Conservation (phyloP, 2,888 invertebrate genomes). For the Ischnura elegans region DNA sequence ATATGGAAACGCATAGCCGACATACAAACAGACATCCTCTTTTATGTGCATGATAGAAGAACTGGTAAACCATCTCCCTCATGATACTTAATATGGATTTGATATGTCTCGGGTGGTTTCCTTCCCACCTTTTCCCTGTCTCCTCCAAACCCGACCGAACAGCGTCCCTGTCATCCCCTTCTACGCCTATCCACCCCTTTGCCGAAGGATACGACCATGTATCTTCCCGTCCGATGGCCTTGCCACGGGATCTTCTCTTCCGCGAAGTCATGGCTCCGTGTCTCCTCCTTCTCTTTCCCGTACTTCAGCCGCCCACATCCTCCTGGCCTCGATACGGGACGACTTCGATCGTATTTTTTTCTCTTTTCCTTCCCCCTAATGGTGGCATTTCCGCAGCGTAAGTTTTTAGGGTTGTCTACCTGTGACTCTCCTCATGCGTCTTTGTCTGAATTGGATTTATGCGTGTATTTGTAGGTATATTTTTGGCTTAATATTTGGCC, state of each 20-base stretch:
- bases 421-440: background rate
- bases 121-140: background rate
- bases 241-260: constrained; percentile 12
- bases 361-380: background rate
- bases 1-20: too few species aligned
- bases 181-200: background rate
- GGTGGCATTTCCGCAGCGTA: background rate
- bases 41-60: too few species aligned
- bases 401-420: background rate
- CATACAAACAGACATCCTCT: too few species aligned
- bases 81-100: background rate
- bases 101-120: background rate
- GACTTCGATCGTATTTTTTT: background rate
- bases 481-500: too few species aligned
- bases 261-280: background rate
- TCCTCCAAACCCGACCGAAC: background rate
- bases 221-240: constrained; percentile 1
- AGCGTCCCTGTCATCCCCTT: background rate
- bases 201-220: background rate
- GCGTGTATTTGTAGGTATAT: too few species aligned
- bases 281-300: background rate
- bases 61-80: background rate
- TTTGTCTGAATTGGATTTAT: background rate
- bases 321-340: background rate
- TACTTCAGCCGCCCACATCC: background rate